Evolutionary conservation across 2,888 invertebrate species (phyloP), one percentile per base, ranked within the genome.

Genomic region (Hartigia nigra): DNA sequence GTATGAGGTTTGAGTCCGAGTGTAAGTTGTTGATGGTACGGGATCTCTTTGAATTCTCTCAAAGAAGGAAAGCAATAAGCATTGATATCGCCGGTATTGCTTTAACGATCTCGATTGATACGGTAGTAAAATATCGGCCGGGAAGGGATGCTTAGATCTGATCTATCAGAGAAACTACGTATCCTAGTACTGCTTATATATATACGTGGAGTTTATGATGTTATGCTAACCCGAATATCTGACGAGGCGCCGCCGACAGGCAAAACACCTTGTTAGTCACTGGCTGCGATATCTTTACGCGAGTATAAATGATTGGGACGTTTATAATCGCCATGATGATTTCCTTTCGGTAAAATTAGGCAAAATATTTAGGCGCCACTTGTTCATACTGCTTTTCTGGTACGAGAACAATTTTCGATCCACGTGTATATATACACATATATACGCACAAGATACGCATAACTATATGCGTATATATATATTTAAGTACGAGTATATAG

Each of bases 191-290:
- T 87, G 87, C 88, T 87, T 87, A 86, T 82, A 81, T 87, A 86
- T 82, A 81, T 83, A 84, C 79, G 78, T 81, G 82, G 85, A 82
- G 84, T 88, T 89, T 88, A 88, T 87, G 88, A 87, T 88, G 88
- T 88, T 88, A 87, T 88, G 84, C 83, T 87, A 88, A 88, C 87
- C 86, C 86, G 85, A 85, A 87, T 86, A 82, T 80, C 85, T 81
- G 81, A 80, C 79, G 81, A 82, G 77, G 79, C 81, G 81, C 78
- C 79, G 81, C 76, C 81, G 79, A 81, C 79, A 81, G 79, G 77
- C 81, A 80, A 78, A 82, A 79, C 77, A 77, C 81, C 79, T 81
- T 82, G 81, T 81, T 82, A 82, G 81, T 83, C 82, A 82, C 82
- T 79, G 76, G 34, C 74, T 76, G 55, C 55, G 55, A 55, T 55